Conservation (phyloP, 1,140 invertebrate genomes). For the Megathymus violae region DNA sequence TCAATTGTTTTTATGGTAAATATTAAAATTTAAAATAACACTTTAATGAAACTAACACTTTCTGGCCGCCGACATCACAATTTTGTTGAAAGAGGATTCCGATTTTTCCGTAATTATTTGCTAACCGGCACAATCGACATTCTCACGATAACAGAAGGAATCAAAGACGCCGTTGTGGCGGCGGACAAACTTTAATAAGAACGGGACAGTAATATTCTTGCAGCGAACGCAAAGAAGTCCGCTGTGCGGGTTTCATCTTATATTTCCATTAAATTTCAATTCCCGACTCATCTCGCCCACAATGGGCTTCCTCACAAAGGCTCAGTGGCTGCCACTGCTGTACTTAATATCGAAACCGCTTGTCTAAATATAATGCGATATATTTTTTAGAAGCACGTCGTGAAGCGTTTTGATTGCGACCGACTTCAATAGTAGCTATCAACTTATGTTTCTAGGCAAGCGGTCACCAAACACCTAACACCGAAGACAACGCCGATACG, state of each 20-base stretch:
- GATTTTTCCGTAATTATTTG: too few relatives aligned
- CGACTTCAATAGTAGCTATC: slow-evolving; percentile 1
- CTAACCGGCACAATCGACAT: not conserved
- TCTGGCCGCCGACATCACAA: too few relatives aligned
- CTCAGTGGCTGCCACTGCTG: slow-evolving; percentile 39
- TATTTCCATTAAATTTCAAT: slow-evolving; percentile 82
- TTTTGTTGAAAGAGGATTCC: too few relatives aligned
- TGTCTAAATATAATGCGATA: slow-evolving; percentile 29
- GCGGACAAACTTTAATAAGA: slow-evolving; percentile 33
- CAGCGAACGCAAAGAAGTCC: slow-evolving; percentile 29
- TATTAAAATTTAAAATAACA: too few relatives aligned
- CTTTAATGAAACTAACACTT: too few relatives aligned
- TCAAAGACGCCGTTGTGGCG: slow-evolving; percentile 8
- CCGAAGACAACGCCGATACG: too few relatives aligned
- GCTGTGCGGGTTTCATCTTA: slow-evolving; percentile 62
- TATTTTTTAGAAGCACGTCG: slow-evolving; percentile 4
- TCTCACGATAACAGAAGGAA: slow-evolving; percentile 15
- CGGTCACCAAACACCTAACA: too few relatives aligned
- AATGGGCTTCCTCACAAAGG: slow-evolving; percentile 59
- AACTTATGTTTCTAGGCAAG: too few relatives aligned
- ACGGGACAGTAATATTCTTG: slow-evolving; percentile 25
- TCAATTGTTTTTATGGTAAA: too few relatives aligned
- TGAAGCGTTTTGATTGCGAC: slow-evolving; percentile 2
- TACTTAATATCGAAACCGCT: slow-evolving; percentile 39
- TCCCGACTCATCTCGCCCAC: slow-evolving; percentile 70